A percentile compares a stretch with the other conserved stretches of the same genome.
phyloP scores from a whole-genome alignment of 2,797 vertebrate species.

The Novumbra hubbsi region DNA sequence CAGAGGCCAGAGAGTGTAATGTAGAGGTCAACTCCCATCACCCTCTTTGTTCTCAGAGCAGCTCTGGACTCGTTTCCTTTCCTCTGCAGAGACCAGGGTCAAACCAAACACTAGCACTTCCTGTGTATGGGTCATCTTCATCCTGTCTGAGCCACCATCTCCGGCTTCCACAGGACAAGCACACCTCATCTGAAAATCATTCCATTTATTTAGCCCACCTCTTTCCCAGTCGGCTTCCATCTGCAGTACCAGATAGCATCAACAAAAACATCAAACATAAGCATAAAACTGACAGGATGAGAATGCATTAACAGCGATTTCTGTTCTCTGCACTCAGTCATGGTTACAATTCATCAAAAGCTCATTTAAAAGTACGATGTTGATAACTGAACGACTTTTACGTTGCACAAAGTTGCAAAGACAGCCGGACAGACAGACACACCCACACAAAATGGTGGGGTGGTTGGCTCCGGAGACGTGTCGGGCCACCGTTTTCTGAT shows the following conservation, averaged over 20 bases:
- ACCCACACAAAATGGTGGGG: neutral
- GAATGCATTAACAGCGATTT: neutral
- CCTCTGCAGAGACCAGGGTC: conserved; percentile 10
- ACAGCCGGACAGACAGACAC: neutral
- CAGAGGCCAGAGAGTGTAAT: conserved; percentile 19
- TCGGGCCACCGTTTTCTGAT: neutral
- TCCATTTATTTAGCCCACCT: neutral
- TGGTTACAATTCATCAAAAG: neutral
- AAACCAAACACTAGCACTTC: conserved; percentile 34
- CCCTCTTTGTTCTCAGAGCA: conserved; percentile 12
- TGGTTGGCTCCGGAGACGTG: neutral
- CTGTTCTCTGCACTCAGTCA: neutral
- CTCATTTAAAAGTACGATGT: neutral
- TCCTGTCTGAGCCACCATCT: conserved; percentile 3
- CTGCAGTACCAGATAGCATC: neutral
- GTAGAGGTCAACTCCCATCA: conserved; percentile 21
- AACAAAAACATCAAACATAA: conserved; percentile 5
- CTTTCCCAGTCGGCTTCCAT: neutral
- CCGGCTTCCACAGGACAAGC: neutral
- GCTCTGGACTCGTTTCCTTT: conserved; percentile 31
- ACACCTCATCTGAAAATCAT: neutral
- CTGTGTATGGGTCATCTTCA: conserved; percentile 11
- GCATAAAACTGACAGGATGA: neutral
- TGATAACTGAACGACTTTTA: neutral
- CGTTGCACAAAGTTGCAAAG: neutral